phyloP scores from a whole-genome alignment of 2,888 invertebrate genomes.

The Neoscelio sp. region DNA sequence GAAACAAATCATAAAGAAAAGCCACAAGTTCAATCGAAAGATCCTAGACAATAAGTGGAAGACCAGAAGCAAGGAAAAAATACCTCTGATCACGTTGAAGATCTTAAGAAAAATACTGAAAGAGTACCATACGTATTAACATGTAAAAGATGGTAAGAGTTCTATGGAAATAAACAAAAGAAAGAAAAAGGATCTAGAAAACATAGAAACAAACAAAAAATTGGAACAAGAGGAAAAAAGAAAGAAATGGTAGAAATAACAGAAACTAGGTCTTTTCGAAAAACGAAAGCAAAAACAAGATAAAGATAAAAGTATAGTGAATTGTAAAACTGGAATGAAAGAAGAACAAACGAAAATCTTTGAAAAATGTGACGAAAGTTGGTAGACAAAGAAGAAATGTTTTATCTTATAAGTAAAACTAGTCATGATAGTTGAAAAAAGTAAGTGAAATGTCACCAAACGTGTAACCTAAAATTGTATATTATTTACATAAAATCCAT shows the following conservation, averaged over 20 bases:
- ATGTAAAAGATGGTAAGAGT: conserved; percentile 23
- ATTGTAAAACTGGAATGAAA: no score
- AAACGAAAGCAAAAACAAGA: neutral
- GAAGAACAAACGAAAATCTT: no score
- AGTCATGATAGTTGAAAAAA: no score
- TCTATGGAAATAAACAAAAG: conserved; percentile 4
- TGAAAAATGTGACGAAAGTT: no score
- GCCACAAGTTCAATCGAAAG: no score
- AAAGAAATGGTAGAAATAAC: neutral
- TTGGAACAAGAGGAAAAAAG: conserved; percentile 1
- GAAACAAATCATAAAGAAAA: no score
- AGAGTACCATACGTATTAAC: conserved; percentile 20
- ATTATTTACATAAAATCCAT: no score
- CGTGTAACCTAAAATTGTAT: no score
- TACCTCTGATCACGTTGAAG: neutral
- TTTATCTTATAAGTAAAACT: no score
- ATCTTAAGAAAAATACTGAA: conserved; percentile 17
- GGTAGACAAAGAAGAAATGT: no score
- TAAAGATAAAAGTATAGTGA: neutral
- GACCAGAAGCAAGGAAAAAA: neutral
- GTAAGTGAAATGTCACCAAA: no score
- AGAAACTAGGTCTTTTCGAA: neutral
- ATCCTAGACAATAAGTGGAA: no score
- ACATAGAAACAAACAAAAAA: conserved; percentile 7
- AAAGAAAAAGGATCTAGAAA: conserved; percentile 9